A percentile compares a stretch with the other conserved stretches of the same genome.
phyloP scores from a whole-genome alignment of 2,888 invertebrate species.

The Hipparchia semele region DNA sequence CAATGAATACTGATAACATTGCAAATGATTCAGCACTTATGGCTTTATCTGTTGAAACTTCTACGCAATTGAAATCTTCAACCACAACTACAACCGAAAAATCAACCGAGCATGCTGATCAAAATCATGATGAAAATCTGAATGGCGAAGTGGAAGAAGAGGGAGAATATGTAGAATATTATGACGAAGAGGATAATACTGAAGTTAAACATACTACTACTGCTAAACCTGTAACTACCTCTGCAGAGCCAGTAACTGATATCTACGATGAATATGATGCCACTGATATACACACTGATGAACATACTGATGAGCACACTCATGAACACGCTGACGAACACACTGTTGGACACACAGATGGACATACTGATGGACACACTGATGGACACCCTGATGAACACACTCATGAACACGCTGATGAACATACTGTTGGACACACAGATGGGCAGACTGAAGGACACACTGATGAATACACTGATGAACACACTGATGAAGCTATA shows the following conservation, averaged over 20 bases:
- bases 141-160: slow-evolving; percentile 56
- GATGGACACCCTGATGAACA: slow-evolving; percentile 74
- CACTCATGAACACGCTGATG: too few relatives aligned
- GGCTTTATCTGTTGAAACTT: slow-evolving; percentile 36
- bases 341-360: slow-evolving; percentile 67
- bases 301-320: slow-evolving; percentile 69
- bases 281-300: slow-evolving; percentile 69
- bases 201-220: slow-evolving; percentile 64
- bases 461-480: slow-evolving; percentile 72
- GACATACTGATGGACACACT: slow-evolving; percentile 66
- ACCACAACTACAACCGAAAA: slow-evolving; percentile 48
- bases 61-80: slow-evolving; percentile 39
- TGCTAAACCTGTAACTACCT: slow-evolving; percentile 44
- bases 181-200: slow-evolving; percentile 66
- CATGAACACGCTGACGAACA: slow-evolving; percentile 71
- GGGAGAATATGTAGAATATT: slow-evolving; percentile 70
- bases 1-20: slow-evolving; percentile 68
- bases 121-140: slow-evolving; percentile 46
- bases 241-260: slow-evolving; percentile 62
- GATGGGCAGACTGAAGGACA: slow-evolving; percentile 76
- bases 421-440: slow-evolving; percentile 32
- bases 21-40: slow-evolving; percentile 51
- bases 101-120: slow-evolving; percentile 45
- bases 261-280: slow-evolving; percentile 77
- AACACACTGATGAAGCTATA: slow-evolving; percentile 59